Base-by-base conservation (phyloP, 2,113 vertebrate genomes). In the Tachycineta bicolor region DNA sequence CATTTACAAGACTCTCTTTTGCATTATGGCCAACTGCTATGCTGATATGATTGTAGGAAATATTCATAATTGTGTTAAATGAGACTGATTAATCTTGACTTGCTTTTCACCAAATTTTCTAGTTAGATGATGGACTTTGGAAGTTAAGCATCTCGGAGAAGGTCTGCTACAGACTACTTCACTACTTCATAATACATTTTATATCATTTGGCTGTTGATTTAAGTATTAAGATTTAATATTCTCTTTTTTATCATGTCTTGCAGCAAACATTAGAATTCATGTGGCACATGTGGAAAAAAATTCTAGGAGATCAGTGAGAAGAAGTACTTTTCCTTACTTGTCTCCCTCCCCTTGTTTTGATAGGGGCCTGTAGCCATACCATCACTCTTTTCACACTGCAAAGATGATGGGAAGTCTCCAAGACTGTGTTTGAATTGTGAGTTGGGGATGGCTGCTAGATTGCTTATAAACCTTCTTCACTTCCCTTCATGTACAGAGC, bases 1-100 rank as follows among this genome's bases (percentile, higher is more conserved):
- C 93, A 90, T 96, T 82, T 89, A 33, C 47, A 86, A 69, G 46
- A 31, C 25, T 86, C 53, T 86, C 96, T 96, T 82, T 91, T 62
- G 79, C 79, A 93, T 71, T 88, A 91, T 93, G 91, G 83, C 74
- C 87, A 97, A 96, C 63, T 95, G 83, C 82, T 96, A 56, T 92
- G 83, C 75, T 97, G 90, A 52, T 93, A 59, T 26, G 63, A 85
- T 87, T 88, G 60, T 87, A 94, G 91, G 76, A 96, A 96, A 97
- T 96, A 97, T 94, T 97, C 87, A 94, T 93, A 95, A 94, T 96
- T 95, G 69, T 25, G 43, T 95, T 92, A 93, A 94, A 96, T 92
- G 81, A 94, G 55, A 91, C 83, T 96, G 68, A 92, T 95, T 94
- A 96, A 96, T 93, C 95, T 95, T 94, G 93, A 97, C 86, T 97